Percentiles rank a stretch among this genome's conserved stretches.
Evolutionary conservation across 2,797 vertebrate species (phyloP).

Genomic region (Arremon aurantiirostris): DNA sequence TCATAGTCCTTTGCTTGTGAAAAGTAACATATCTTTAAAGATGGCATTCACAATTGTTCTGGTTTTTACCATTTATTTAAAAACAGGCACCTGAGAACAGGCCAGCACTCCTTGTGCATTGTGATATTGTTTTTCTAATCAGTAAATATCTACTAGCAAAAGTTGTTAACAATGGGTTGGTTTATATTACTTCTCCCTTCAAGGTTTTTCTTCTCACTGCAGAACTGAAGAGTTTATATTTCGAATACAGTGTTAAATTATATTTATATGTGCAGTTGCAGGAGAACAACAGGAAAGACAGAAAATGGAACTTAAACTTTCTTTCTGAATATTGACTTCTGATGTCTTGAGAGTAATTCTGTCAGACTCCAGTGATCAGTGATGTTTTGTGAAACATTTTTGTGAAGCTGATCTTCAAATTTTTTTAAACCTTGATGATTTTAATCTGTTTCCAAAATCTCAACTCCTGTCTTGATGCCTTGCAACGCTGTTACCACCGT

Average conservation of each 20-base stretch:
- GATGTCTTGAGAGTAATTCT: not conserved
- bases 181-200: not conserved
- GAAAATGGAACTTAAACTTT: not conserved
- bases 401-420: not conserved
- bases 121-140: not conserved
- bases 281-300: not conserved
- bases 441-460: not conserved
- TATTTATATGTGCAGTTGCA: not conserved
- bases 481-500: not conserved
- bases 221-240: not conserved
- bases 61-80: not conserved
- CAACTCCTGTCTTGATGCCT: not conserved
- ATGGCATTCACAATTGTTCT: rapidly evolving
- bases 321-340: not conserved
- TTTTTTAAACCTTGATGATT: not conserved
- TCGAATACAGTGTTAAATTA: not conserved
- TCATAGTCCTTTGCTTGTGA: not conserved
- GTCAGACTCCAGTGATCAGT: not conserved
- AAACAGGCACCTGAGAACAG: not conserved
- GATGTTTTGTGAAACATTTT: not conserved
- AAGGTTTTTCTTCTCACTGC: not conserved
- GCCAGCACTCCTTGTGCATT: not conserved
- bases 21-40: not conserved
- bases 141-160: not conserved
- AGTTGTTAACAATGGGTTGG: not conserved